Percentiles rank a stretch among this genome's conserved stretches.
phyloP scores from a whole-genome alignment of 2,113 vertebrate genomes.

The Vidua chalybeata region DNA sequence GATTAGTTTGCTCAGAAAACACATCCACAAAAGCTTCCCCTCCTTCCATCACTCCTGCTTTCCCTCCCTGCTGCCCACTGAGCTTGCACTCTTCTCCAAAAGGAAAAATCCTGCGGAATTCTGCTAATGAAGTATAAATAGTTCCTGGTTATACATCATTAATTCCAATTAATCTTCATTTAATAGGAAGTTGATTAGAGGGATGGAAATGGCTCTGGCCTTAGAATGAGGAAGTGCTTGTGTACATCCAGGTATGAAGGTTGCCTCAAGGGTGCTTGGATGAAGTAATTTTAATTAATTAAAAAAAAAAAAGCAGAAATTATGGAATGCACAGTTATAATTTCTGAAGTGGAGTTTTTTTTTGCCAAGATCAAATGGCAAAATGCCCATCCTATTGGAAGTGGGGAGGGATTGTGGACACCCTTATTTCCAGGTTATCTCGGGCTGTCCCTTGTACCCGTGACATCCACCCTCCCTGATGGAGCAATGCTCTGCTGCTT shows the following conservation, averaged over 20 bases:
- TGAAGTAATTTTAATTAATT: not conserved
- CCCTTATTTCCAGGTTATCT: not conserved
- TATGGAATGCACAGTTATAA: not conserved
- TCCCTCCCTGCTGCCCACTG: not conserved
- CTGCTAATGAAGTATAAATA: not conserved
- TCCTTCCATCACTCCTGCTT: not conserved
- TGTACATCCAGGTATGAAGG: not conserved
- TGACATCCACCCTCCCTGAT: not conserved
- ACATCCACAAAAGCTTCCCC: not conserved
- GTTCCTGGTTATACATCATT: not conserved
- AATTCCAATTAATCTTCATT: slow-evolving; percentile 18
- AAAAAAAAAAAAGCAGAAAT: not conserved
- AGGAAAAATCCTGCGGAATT: not conserved
- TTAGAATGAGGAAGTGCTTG: not conserved
- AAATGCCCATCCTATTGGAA: not conserved
- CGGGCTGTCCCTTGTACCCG: not conserved
- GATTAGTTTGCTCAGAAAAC: not conserved
- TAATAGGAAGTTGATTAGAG: not conserved
- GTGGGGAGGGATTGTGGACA: not conserved
- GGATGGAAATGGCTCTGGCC: not conserved
- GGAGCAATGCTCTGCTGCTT: not conserved
- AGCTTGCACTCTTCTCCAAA: not conserved
- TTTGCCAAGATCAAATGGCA: not conserved
- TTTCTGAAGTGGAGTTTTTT: not conserved
- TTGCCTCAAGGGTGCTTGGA: not conserved